Evolutionary conservation across 2,113 vertebrate genomes (phyloP).

Genomic region (Myanophis thanlyinensis): DNA sequence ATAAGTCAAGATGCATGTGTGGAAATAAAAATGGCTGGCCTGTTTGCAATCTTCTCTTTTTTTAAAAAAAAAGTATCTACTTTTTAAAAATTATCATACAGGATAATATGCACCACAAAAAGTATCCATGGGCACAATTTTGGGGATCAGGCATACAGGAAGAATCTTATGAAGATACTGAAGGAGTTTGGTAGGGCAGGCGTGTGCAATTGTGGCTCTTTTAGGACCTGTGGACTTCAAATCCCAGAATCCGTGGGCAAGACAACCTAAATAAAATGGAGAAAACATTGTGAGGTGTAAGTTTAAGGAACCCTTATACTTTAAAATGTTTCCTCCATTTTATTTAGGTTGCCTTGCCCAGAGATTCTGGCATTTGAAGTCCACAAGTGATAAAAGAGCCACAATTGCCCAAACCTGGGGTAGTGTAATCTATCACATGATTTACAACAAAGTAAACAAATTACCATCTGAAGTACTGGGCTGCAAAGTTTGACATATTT

Average conservation of each 20-base stretch:
- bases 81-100: neutral
- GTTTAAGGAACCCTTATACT: no score
- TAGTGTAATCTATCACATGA: neutral
- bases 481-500: neutral
- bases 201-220: no score
- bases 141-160: neutral
- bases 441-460: neutral
- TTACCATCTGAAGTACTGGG: neutral
- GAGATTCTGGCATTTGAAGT: no score
- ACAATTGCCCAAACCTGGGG: no score
- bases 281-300: no score
- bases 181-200: no score
- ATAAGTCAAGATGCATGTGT: neutral
- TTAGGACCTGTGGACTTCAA: no score
- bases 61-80: neutral
- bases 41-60: neutral
- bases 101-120: neutral
- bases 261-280: no score
- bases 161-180: neutral
- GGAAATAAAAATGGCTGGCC: neutral
- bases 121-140: neutral
- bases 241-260: no score
- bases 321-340: no score
- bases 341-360: no score
- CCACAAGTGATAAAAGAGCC: no score